phyloP scores from a whole-genome alignment of 1,140 invertebrate species.

The Lordiphosa mommai region DNA sequence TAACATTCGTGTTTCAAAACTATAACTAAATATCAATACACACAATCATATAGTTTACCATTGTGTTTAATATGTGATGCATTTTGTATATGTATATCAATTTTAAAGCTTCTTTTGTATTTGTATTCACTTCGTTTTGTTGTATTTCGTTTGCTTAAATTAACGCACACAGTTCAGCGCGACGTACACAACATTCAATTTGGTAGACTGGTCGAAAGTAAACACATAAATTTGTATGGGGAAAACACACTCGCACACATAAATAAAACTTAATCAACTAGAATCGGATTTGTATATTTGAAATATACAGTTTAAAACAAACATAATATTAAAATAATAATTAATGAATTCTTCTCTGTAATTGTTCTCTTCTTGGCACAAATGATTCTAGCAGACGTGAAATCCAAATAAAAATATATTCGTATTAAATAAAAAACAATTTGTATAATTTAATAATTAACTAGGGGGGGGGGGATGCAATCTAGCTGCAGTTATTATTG shows the following conservation, averaged over 20 bases:
- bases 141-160: constrained; percentile 11
- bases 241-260: constrained; percentile 16
- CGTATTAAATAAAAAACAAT: constrained; percentile 23
- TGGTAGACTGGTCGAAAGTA: too few relatives aligned
- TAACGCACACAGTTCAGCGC: constrained; percentile 2
- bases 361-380: constrained; percentile 53
- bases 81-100: constrained; percentile 2
- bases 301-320: constrained; percentile 31
- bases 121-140: not conserved
- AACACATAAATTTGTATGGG: too few relatives aligned
- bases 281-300: constrained; percentile 18
- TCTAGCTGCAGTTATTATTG: constrained; percentile 16
- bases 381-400: constrained; percentile 22
- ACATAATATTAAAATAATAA: constrained; percentile 13
- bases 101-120: too few relatives aligned
- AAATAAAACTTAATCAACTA: constrained; percentile 18
- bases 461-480: constrained; percentile 37
- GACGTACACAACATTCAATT: not conserved
- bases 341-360: constrained; percentile 13
- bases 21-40: constrained; percentile 20
- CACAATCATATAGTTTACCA: constrained; percentile 5
- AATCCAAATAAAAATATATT: constrained; percentile 10
- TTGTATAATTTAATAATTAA: constrained; percentile 35
- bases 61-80: constrained; percentile 10
- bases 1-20: constrained; percentile 32